Conservation (phyloP, 2,888 invertebrate species). For the Parnassius mnemosyne region DNA sequence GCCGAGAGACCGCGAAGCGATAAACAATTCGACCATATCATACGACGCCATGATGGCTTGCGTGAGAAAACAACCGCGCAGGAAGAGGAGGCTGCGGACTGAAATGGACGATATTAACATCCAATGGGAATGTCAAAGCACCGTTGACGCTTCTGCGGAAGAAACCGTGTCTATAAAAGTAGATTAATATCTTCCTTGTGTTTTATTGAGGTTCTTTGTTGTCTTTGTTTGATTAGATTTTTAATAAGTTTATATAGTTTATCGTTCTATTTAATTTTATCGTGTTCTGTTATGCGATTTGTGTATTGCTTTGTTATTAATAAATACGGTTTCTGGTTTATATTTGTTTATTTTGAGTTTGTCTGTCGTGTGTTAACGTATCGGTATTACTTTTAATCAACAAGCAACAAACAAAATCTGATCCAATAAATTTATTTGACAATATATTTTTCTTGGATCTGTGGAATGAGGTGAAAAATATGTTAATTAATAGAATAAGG, state of each 20-base stretch:
- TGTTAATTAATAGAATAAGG: too few species aligned
- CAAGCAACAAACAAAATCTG: too few species aligned
- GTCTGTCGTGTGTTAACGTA: too few species aligned
- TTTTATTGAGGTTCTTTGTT: neutral
- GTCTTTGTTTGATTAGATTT: neutral
- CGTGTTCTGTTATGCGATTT: neutral
- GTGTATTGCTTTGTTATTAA: neutral
- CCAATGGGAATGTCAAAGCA: constrained; percentile 29
- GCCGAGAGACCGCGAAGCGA: constrained; percentile 31
- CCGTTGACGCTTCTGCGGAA: constrained; percentile 30
- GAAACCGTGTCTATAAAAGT: constrained; percentile 35
- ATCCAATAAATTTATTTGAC: too few species aligned
- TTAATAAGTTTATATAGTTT: constrained; percentile 6
- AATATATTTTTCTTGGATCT: too few species aligned
- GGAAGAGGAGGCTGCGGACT: constrained; percentile 28
- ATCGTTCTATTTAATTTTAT: constrained; percentile 2
- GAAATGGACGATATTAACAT: constrained; percentile 15
- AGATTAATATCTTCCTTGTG: constrained; percentile 17
- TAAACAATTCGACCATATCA: constrained; percentile 30
- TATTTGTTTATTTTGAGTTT: neutral
- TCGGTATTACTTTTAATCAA: too few species aligned
- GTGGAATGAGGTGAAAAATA: too few species aligned
- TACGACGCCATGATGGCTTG: constrained; percentile 43
- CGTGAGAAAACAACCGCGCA: constrained; percentile 48
- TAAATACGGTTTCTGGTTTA: constrained; percentile 10